Evolutionary conservation across 2,888 invertebrate species (phyloP).

Genomic region (Calephelis perditalis): DNA sequence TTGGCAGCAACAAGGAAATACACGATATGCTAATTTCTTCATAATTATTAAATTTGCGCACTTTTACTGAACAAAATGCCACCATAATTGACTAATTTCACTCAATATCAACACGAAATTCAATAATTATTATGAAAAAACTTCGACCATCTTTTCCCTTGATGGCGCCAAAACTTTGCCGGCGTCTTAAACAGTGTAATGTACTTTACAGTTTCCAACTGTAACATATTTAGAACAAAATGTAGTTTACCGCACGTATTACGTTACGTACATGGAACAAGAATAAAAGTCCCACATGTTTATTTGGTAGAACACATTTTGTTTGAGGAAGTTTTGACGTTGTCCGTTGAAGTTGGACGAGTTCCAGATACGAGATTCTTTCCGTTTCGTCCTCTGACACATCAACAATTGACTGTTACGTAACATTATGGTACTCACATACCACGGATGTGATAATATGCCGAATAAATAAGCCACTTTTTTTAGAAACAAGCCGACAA

Average conservation of each 20-base stretch:
- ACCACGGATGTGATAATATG: background rate
- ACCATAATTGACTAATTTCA: too few relatives aligned
- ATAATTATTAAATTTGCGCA: too few relatives aligned
- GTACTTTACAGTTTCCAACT: background rate
- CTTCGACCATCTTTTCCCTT: too few relatives aligned
- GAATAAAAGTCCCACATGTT: background rate
- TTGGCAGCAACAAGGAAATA: too few relatives aligned
- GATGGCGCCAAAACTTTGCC: too few relatives aligned
- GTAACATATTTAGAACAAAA: background rate
- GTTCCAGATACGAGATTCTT: constrained; percentile 8
- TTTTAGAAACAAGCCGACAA: too few relatives aligned
- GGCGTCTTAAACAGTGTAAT: too few relatives aligned
- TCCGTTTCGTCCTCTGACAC: constrained; percentile 12
- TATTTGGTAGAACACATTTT: constrained; percentile 6
- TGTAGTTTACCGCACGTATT: background rate
- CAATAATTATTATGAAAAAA: too few relatives aligned
- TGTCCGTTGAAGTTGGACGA: constrained; percentile 3
- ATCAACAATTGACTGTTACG: constrained; percentile 9
- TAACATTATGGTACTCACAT: background rate
- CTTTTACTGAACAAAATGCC: too few relatives aligned
- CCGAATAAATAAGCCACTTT: background rate
- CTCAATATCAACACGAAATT: too few relatives aligned
- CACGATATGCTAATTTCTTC: too few relatives aligned
- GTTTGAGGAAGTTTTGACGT: constrained; percentile 13
- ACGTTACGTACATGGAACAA: background rate